phyloP scores from a whole-genome alignment of 2,888 invertebrate species.

The Tetragonula carbonaria region DNA sequence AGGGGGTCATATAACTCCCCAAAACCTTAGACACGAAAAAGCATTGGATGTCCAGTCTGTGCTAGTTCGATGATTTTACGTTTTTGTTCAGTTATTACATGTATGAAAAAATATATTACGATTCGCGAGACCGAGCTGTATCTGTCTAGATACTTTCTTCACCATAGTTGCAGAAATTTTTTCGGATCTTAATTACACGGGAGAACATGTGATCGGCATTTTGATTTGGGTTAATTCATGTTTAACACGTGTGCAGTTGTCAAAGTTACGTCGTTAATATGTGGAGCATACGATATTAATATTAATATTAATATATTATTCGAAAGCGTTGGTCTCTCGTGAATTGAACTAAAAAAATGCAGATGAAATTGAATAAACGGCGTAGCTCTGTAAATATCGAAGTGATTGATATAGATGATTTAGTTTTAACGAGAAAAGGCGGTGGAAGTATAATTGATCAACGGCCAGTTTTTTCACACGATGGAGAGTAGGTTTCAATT shows the following conservation, averaged over 20 bases:
- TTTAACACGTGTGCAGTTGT: constrained; percentile 41
- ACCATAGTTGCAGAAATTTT: background rate
- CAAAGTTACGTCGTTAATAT: constrained; percentile 26
- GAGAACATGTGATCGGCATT: constrained; percentile 40
- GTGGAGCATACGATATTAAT: background rate
- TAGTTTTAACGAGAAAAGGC: constrained; percentile 86
- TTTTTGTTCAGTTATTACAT: background rate
- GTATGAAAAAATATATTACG: background rate
- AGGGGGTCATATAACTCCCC: too few relatives aligned
- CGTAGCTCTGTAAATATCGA: constrained; percentile 26
- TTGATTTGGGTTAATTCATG: constrained; percentile 52
- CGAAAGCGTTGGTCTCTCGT: background rate
- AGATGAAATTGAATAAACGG: constrained; percentile 43
- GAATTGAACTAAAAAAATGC: constrained; percentile 48
- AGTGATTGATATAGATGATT: constrained; percentile 76
- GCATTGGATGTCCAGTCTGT: too few relatives aligned
- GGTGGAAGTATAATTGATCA: constrained; percentile 87
- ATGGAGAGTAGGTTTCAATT: constrained; percentile 86
- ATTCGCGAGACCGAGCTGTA: constrained; percentile 3
- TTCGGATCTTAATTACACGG: constrained; percentile 9
- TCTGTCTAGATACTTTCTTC: constrained; percentile 3
- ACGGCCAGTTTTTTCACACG: constrained; percentile 87
- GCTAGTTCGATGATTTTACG: too few relatives aligned
- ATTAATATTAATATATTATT: background rate
- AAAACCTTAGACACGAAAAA: too few relatives aligned